Percentiles rank a stretch among this genome's conserved stretches.
Evolutionary conservation across 2,113 vertebrate species (phyloP).

Genomic region (Sinocyclocheilus maitianheensis): DNA sequence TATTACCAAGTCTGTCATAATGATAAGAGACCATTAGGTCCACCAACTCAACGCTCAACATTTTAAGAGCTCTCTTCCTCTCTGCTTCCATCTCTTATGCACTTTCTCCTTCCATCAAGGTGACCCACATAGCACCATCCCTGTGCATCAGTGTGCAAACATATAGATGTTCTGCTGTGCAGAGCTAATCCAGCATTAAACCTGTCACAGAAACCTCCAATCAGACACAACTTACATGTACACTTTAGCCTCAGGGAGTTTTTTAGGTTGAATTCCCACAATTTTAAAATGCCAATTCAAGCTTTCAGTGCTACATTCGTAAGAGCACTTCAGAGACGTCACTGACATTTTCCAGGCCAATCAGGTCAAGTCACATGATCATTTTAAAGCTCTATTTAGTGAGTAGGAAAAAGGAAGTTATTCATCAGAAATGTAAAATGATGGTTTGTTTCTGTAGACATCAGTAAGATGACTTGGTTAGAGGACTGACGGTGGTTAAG

Average conservation of each 20-base stretch:
- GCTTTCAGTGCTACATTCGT: neutral
- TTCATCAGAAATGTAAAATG: too few relatives aligned
- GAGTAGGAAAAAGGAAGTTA: neutral
- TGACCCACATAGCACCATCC: constrained; percentile 11
- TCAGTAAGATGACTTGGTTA: too few relatives aligned
- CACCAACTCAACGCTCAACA: neutral
- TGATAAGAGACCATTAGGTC: constrained; percentile 12
- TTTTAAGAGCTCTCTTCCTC: constrained; percentile 22
- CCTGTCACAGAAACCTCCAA: neutral
- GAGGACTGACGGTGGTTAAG: too few relatives aligned
- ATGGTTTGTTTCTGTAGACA: too few relatives aligned
- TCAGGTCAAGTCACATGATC: neutral
- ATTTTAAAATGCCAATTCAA: neutral
- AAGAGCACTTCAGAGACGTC: neutral
- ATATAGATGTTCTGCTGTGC: neutral
- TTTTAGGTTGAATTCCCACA: neutral
- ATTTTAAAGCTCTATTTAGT: neutral
- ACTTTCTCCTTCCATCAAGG: constrained; percentile 4
- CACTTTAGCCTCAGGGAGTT: neutral
- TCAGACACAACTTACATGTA: neutral
- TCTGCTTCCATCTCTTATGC: neutral
- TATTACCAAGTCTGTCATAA: constrained; percentile 1
- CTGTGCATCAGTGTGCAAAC: neutral
- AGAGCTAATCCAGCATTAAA: constrained; percentile 11
- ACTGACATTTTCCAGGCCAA: neutral